Percentiles rank a stretch among this genome's conserved stretches.
These are phyloP conservation scores for Spisula solida DNA, from an alignment of 2,888 invertebrate genomes.

Conservation along the genomic window DNA sequence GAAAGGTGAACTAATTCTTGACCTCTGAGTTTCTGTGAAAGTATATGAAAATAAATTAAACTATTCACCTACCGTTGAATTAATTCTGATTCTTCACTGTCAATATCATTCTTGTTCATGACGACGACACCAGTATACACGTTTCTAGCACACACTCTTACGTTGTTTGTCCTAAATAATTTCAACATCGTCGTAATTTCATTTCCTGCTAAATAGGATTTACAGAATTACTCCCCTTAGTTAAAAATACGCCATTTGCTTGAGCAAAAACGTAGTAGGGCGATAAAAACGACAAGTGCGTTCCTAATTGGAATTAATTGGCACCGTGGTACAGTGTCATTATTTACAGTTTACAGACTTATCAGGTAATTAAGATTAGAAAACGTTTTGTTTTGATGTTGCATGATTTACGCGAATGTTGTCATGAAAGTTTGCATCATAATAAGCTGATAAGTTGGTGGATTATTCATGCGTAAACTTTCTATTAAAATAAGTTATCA, in stretches of 20 bases:
- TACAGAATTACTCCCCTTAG: conserved; percentile 6
- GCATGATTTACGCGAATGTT: neutral
- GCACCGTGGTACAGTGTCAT: neutral
- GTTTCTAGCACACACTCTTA: neutral
- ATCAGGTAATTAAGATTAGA: neutral
- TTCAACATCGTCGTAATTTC: neutral
- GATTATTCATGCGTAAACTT: no score
- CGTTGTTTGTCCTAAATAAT: neutral
- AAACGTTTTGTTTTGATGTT: neutral
- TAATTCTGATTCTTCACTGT: neutral
- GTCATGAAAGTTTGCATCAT: no score
- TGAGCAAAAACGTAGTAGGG: neutral
- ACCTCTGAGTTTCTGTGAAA: neutral
- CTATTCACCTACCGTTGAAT: neutral
- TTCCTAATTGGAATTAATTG: neutral
- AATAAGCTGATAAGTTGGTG: no score
- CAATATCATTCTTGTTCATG: neutral
- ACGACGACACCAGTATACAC: neutral
- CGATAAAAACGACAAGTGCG: neutral
- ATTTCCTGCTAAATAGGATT: neutral
- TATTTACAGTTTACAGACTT: neutral
- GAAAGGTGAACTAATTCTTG: neutral
- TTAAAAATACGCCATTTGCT: conserved; percentile 22
- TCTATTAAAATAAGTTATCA: no score
- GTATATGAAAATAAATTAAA: neutral